Evolutionary conservation across 2,797 vertebrate species (phyloP), one percentile per base, ranked within the genome.

Genomic region (Phrynocephalus vlangalii): DNA sequence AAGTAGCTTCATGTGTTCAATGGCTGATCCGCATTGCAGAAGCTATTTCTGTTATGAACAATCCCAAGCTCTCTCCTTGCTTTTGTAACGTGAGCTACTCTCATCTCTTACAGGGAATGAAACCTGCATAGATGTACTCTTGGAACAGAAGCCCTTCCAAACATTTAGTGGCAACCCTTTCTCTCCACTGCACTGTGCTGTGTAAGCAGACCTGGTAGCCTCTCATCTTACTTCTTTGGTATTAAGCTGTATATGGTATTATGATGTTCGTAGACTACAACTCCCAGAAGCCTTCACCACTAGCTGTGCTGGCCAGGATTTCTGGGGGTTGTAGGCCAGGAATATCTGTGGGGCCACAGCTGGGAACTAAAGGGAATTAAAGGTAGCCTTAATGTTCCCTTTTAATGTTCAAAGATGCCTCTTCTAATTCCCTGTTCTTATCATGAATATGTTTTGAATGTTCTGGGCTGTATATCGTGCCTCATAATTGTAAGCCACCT

Each of bases 131-230:
- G 99, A 99, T 96, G 98, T 99, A 81, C 96, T 99, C 86, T 93
- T 99, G 96, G 99, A 99, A 95, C 98, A 99, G 95, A 98, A 98
- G 91, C 96, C 96, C 85, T 98, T 98, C 90, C 97, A 97, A 30
- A 96, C 97, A 68, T 98, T 99, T 83, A 96, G 97, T 9, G 98
- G 98, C 88, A 99, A 99, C 92, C 96, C 97, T 78, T 99, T 99
- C 96, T 98, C 98, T 48, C 98, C 99, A 1, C 97, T 99, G 95
- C 99, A 99, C 97, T 99, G 99, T 94, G 98, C 99, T 0, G 97
- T 99, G 99, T 99, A 96, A 97, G 99, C 98, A 93, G 84, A 91
- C 79, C 89, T 68, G 5, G 67, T 28, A 50, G 20, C 38, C 33
- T 71, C 5, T 72, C 70, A 80, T 78, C 10, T 50, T 24, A 70